Evolutionary conservation across 2,888 invertebrate genomes (phyloP), one percentile per base, ranked within the genome.

Genomic region (Drosophila subquinaria): DNA sequence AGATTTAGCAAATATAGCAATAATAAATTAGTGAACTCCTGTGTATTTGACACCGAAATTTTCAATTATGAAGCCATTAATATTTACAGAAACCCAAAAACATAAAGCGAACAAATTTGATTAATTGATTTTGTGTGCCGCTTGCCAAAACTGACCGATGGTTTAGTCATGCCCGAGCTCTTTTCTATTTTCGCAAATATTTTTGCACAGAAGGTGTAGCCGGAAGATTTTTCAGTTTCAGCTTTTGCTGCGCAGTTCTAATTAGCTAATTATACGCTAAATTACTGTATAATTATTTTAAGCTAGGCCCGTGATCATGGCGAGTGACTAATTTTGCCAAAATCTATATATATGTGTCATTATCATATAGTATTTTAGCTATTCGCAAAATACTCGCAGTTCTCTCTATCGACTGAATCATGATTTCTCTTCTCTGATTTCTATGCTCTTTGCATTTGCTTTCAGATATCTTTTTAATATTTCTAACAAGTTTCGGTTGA

Each of bases 51-150:
- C 40, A 40, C 27, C 47, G 64, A 55, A 86, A 86, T 73, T 90
- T 84, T 90, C 84, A 90, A 85, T 90, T 90, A 90, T 86, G 90
- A 84, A 87, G 82, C 89, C 86, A 86, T 90, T 89, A 90, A 84
- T 90, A 87, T 90, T 89, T 87, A 73, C 76, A 81, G 80, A 70
- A 65, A 74, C 56, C 76, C 55, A 27, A 47, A 69, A 81, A 71
- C 70, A 71, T 36, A 56, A 69, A 62, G 52, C 77, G 61, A 52
- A 68, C 51, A 67, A 67, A 53, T 56, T 88, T 86, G 85, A 86
- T 86, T 90, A 89, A 86, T 86, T 59, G 89, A 69, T 83, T 90
- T 84, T 72, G 51, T 45, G 67, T n/a, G 30, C 35, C 52, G 69
- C 86, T 77, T 80, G 84, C 77, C 90, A 76, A 20, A 10, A 6